Base-by-base conservation (phyloP, 2,888 invertebrate species). In the Nebria salina region DNA sequence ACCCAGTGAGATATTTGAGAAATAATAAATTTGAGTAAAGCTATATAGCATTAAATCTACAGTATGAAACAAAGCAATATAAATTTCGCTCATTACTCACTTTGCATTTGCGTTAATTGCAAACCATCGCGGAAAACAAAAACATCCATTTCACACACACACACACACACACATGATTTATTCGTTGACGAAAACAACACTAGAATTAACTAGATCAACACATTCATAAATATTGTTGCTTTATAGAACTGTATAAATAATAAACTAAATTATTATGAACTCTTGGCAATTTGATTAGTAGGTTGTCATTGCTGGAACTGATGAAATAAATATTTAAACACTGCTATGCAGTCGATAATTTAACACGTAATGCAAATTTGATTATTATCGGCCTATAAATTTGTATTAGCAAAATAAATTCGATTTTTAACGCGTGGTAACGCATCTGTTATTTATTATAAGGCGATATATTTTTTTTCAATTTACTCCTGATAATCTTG, bases 271-370 rank as follows among this genome's bases (percentile, higher is more conserved):
- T 54, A 54, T 54, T 54, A 34, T 34, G 34, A 1, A 54, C 54
- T 6, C 54, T 54, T 54, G 8, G 54, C 4, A 11, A 54, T 54
- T 54, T 54, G 54, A 54, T 8, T 8, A 54, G 54, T 54, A 13
- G 54, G 8, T 54, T 54, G 13, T 8, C 13, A 54, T 9, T 43
- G 43, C 43, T 43, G 43, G 43, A 43, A 8, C 8, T 54, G 54
- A 54, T 43, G 42, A 20, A 77, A 70, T 77, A 77, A 77, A 77
- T 77, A 77, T 77, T 66, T 54, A 77, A 77, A 15, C 77, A 26
- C 43, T 13, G n/a, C 4, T 42, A 25, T 42, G 26, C 26, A 41
- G 72, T 77, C 66, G 78, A 78, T 73, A 73, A 78, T 77, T 72
- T 72, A 73, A 65, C 65, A 42, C 42, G 78, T 78, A 73, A 15